Evolutionary conservation across 1,140 invertebrate genomes (phyloP), one percentile per base, ranked within the genome.

Genomic region (Zaprionus nigranus): DNA sequence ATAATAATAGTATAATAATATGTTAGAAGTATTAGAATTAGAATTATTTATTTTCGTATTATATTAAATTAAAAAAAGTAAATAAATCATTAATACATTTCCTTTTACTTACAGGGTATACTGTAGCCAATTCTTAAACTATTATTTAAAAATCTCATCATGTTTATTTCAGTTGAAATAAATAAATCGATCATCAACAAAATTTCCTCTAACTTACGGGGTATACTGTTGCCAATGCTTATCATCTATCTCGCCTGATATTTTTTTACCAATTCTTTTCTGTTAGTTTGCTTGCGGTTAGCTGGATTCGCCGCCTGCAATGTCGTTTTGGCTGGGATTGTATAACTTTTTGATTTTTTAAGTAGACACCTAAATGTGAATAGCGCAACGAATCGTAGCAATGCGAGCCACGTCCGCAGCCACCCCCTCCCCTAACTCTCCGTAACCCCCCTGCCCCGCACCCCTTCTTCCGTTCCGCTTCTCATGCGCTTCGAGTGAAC

Each of bases 281-380:
- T 49, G 43, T 28, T 59, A 1, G 62, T 40, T 76, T 72, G 60
- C 49, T 72, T 72, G 74, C 62, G 74, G 69, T 76, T 76, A 61
- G 57, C 57, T 57, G 17, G 53, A 53, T 51, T 51, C 46, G 40
- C 40, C 67, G 74, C 36, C 61, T 76, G 74, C 74, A 76, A 76
- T 72, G 69, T 72, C 74, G 69, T 76, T 76, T 75, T 71, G 61
- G 69, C 54, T 76, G 43, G 64, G 74, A 82, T 87, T 88, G 84
- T 88, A 88, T 88, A 87, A 88, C 85, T 88, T 88, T 88, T 84
- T 78, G 85, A 79, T 90, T 88, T 87, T 78, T 90, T 88, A 88
- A 88, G 84, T 88, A 90, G 84, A 88, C 84, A 88, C 84, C 85
- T 90, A 88, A 87, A 90, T 90, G 84, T 90, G 84, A 88, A 90